Percentiles rank a stretch among this genome's conserved stretches.
Evolutionary conservation across 2,113 vertebrate species (phyloP).

Genomic region (Podarcis muralis): DNA sequence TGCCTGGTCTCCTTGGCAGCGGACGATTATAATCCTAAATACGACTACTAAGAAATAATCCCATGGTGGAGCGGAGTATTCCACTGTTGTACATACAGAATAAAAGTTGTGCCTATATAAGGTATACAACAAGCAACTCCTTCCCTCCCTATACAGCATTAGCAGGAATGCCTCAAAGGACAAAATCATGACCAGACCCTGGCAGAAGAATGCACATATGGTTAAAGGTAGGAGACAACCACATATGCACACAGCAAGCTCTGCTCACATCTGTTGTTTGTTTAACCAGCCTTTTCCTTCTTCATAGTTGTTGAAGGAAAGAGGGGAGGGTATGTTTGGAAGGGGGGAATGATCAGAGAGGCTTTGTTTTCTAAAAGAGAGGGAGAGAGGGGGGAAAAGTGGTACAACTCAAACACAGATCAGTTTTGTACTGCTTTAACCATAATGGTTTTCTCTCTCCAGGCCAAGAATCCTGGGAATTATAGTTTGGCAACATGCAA

Average conservation of each 20-base stretch:
- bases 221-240: slow-evolving; percentile 53
- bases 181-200: slow-evolving; percentile 40
- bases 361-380: background rate
- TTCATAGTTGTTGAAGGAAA: slow-evolving; percentile 7
- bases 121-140: background rate
- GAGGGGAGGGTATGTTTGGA: slow-evolving; percentile 52
- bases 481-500: background rate
- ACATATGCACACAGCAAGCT: slow-evolving; percentile 62
- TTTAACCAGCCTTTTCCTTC: slow-evolving; percentile 54
- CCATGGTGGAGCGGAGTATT: background rate
- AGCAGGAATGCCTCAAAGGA: slow-evolving; percentile 15
- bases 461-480: background rate
- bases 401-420: background rate
- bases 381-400: background rate
- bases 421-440: background rate
- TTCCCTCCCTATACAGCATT: background rate
- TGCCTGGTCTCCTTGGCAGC: background rate
- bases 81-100: no score
- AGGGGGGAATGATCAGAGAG: slow-evolving; percentile 37
- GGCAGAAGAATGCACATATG: slow-evolving; percentile 63
- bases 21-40: background rate
- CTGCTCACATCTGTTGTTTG: slow-evolving; percentile 71
- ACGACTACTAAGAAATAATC: background rate
- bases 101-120: slow-evolving; percentile 30
- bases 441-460: no score